phyloP scores from a whole-genome alignment of 1,140 invertebrate genomes.

The Pygmarrhopalites habei region DNA sequence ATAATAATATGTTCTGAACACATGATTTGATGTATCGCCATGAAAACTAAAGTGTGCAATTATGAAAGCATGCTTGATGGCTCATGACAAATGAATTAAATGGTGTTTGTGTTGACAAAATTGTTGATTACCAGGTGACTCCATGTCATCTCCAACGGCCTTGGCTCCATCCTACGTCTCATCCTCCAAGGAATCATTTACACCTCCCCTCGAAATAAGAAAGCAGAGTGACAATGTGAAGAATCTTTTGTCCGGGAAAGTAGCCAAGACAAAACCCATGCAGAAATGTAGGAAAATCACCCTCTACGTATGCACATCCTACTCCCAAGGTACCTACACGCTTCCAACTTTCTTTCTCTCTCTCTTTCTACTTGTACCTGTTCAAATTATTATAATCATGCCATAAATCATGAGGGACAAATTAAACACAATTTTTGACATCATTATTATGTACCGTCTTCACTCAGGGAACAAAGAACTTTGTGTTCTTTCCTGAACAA shows the following conservation, averaged over 20 bases:
- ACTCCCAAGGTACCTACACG: conserved; percentile 54
- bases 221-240: conserved; percentile 50
- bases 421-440: background rate
- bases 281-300: conserved; percentile 53
- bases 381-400: too few relatives aligned
- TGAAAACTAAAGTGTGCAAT: too few relatives aligned
- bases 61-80: too few relatives aligned
- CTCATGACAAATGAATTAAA: too few relatives aligned
- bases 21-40: background rate
- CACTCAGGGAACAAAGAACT: background rate
- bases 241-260: conserved; percentile 39
- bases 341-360: background rate
- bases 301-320: conserved; percentile 59
- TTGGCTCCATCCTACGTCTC: conserved; percentile 36
- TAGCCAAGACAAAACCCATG: conserved; percentile 42
- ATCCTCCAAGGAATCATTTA: conserved; percentile 14
- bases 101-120: background rate
- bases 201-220: conserved; percentile 46
- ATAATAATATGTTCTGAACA: background rate
- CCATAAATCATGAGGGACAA: background rate
- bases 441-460: background rate
- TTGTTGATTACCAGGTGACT: conserved; percentile 52
- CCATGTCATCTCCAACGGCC: conserved; percentile 55
- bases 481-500: background rate
- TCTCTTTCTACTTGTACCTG: background rate